Percentiles rank a stretch among this genome's conserved stretches.
These are phyloP conservation scores for Callipepla californica DNA, from an alignment of 2,113 vertebrate genomes.

Conservation along the genomic window DNA sequence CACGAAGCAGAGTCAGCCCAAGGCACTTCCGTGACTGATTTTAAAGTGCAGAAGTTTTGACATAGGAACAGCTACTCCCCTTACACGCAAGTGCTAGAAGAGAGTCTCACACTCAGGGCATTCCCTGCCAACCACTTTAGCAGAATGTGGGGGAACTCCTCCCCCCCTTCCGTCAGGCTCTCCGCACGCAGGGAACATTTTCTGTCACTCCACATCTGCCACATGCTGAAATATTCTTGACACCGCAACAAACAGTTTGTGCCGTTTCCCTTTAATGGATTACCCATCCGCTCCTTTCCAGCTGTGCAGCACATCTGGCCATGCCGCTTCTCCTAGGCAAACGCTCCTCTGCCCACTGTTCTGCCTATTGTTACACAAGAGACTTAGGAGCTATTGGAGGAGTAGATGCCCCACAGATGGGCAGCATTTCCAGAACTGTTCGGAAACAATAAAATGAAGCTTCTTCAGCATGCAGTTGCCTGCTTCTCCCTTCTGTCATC, in stretches of 20 bases:
- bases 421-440: background rate
- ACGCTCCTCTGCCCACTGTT: background rate
- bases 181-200: background rate
- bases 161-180: background rate
- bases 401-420: background rate
- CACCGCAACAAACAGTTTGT: background rate
- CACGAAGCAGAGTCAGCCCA: background rate
- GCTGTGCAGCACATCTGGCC: slow-evolving; percentile 58
- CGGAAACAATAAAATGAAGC: background rate
- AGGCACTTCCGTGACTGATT: background rate
- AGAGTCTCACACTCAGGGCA: background rate
- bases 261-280: slow-evolving; percentile 20
- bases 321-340: background rate
- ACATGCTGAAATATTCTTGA: background rate
- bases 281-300: slow-evolving; percentile 43
- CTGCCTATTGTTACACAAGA: background rate
- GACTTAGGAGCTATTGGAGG: background rate
- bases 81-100: background rate
- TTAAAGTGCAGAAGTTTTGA: accelerated
- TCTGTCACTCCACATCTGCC: background rate
- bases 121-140: background rate
- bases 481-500: background rate
- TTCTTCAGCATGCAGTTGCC: background rate
- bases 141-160: background rate
- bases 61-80: background rate